phyloP scores from a whole-genome alignment of 35 echinoderm and acorn worm genomes.

The Acanthaster planci region DNA sequence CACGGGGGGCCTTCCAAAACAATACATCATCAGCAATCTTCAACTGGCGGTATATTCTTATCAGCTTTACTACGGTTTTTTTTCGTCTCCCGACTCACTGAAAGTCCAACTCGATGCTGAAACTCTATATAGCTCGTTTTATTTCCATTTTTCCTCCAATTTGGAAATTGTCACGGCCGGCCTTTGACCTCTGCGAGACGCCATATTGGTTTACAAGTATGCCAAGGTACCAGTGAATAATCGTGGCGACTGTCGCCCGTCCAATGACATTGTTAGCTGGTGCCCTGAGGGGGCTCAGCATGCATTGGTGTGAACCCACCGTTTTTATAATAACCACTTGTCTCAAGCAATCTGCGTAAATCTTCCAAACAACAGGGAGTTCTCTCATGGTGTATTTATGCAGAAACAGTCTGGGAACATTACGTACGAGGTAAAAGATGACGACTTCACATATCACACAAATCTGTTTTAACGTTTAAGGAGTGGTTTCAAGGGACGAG shows the following conservation, averaged over 20 bases:
- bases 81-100: no score
- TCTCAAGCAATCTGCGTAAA: neutral
- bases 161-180: neutral
- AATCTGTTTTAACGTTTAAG: no score
- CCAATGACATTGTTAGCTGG: constrained; percentile 22
- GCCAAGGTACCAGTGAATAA: constrained; percentile 16
- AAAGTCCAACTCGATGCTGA: no score
- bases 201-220: neutral
- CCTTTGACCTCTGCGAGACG: neutral
- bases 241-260: constrained; percentile 1
- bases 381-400: no score
- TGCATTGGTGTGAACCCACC: constrained; percentile 5
- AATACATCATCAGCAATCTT: neutral
- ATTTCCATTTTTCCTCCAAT: neutral
- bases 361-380: neutral
- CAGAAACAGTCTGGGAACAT: no score
- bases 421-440: no score
- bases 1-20: neutral
- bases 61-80: no score
- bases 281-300: neutral
- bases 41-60: no score
- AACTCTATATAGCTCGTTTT: no score
- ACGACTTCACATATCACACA: no score
- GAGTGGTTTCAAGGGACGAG: no score
- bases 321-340: neutral